Conservation (phyloP, 1,140 invertebrate genomes). For the Anastrepha ludens region DNA sequence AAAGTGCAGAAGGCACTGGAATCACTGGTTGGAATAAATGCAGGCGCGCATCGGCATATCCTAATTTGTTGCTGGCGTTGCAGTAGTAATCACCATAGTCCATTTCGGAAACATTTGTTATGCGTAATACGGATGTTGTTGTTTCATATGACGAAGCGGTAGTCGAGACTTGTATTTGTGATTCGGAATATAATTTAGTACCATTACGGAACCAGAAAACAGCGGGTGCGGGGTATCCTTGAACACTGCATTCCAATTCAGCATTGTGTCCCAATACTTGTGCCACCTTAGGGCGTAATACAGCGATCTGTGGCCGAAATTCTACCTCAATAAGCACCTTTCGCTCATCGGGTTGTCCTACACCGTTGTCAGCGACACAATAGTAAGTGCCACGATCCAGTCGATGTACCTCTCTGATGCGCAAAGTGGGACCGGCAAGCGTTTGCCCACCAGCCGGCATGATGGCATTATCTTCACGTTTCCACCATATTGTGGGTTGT, state of each 20-base stretch:
- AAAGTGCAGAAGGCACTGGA: slow-evolving; percentile 63
- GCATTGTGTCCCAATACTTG: slow-evolving; percentile 88
- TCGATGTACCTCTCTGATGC: slow-evolving; percentile 81
- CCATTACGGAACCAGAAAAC: slow-evolving; percentile 86
- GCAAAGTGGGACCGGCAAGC: slow-evolving; percentile 83
- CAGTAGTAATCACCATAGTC: slow-evolving; percentile 87
- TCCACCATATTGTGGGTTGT: slow-evolving; percentile 84
- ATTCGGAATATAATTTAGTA: slow-evolving; percentile 81
- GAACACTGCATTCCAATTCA: slow-evolving; percentile 87
- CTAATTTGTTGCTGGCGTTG: slow-evolving; percentile 86
- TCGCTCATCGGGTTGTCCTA: slow-evolving; percentile 83
- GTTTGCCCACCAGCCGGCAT: slow-evolving; percentile 86
- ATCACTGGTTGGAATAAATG: slow-evolving; percentile 78
- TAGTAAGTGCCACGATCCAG: slow-evolving; percentile 90
- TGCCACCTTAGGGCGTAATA: slow-evolving; percentile 81
- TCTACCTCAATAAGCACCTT: slow-evolving; percentile 89
- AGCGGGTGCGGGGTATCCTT: slow-evolving; percentile 87
- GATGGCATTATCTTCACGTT: slow-evolving; percentile 87
- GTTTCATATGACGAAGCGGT: slow-evolving; percentile 87
- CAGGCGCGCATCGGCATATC: slow-evolving; percentile 79
- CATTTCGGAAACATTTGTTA: slow-evolving; percentile 85
- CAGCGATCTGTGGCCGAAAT: slow-evolving; percentile 84
- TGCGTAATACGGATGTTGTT: slow-evolving; percentile 85
- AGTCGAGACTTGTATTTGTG: slow-evolving; percentile 84
- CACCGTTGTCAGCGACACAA: slow-evolving; percentile 90